Evolutionary conservation across 2,888 invertebrate genomes (phyloP).

Genomic region (Trilocha varians): DNA sequence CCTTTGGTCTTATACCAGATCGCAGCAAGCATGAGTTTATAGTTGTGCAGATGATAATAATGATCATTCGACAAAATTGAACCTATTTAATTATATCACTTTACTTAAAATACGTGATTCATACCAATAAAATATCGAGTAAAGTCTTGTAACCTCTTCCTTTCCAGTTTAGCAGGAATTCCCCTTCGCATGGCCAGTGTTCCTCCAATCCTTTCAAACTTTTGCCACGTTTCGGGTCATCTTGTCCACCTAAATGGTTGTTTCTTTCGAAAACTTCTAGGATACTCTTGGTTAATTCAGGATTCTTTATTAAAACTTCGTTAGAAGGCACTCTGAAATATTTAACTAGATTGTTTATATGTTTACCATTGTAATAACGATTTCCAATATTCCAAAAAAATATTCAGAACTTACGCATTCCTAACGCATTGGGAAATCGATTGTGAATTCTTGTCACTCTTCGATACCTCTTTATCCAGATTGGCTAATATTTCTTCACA

Average conservation of each 20-base stretch:
- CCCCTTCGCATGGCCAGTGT: conserved; percentile 80
- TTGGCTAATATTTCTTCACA: conserved; percentile 29
- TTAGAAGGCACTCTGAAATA: conserved; percentile 39
- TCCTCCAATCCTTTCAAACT: conserved; percentile 77
- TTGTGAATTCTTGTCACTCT: conserved; percentile 38
- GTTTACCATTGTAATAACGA: too few species aligned
- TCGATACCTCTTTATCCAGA: conserved; percentile 30
- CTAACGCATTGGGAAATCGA: conserved; percentile 47
- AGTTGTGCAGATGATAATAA: too few species aligned
- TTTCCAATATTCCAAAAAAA: too few species aligned
- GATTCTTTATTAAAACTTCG: conserved; percentile 36
- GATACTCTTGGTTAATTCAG: conserved; percentile 55
- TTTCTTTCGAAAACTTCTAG: conserved; percentile 76
- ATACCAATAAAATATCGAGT: conserved; percentile 79
- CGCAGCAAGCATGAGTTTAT: too few species aligned
- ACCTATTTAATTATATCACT: neutral
- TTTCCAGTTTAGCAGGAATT: conserved; percentile 81
- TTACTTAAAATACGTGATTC: conserved; percentile 12
- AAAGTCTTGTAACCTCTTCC: conserved; percentile 79
- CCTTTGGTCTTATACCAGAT: too few species aligned
- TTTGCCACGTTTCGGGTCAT: conserved; percentile 51
- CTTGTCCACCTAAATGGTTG: conserved; percentile 77
- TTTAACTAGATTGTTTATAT: too few species aligned
- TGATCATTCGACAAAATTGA: too few species aligned
- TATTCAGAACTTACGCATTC: conserved; percentile 29